These are phyloP conservation scores for Noctua pronuba DNA, from an alignment of 2,888 invertebrate genomes.

Conservation along the genomic window DNA sequence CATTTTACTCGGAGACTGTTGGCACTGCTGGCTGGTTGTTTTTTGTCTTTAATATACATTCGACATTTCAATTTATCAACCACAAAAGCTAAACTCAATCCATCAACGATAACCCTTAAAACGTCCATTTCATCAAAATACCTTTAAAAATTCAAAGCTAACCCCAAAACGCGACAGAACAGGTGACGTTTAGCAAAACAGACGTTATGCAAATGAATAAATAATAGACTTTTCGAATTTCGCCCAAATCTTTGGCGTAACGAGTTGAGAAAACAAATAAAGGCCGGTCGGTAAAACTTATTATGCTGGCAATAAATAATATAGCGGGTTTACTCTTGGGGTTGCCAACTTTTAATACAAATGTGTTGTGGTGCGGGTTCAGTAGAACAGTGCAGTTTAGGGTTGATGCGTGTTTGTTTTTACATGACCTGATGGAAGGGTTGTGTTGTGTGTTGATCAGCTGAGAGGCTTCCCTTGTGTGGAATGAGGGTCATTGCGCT, in stretches of 20 bases:
- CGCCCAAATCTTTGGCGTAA: conserved; percentile 86
- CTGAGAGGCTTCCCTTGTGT: conserved; percentile 15
- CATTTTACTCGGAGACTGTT: neutral
- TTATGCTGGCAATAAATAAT: conserved; percentile 88
- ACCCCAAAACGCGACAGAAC: conserved; percentile 64
- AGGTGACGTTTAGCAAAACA: conserved; percentile 69
- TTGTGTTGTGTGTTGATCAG: conserved; percentile 25
- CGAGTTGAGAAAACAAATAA: conserved; percentile 88
- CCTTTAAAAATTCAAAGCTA: conserved; percentile 71
- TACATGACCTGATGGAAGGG: conserved; percentile 34
- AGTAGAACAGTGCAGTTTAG: conserved; percentile 58
- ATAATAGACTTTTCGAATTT: conserved; percentile 86
- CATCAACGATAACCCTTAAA: conserved; percentile 40
- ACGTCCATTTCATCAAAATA: conserved; percentile 48
- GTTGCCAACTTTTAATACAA: conserved; percentile 81
- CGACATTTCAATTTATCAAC: conserved; percentile 1
- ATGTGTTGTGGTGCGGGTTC: conserved; percentile 67
- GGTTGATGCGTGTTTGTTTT: conserved; percentile 47
- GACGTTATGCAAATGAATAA: conserved; percentile 84
- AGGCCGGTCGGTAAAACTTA: conserved; percentile 79
- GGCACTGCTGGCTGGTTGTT: no score
- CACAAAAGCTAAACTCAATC: conserved; percentile 24
- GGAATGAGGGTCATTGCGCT: conserved; percentile 24
- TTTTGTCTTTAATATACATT: neutral
- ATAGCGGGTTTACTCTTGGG: conserved; percentile 78